Conservation (phyloP, 2,888 invertebrate species). For the Apamea anceps region DNA sequence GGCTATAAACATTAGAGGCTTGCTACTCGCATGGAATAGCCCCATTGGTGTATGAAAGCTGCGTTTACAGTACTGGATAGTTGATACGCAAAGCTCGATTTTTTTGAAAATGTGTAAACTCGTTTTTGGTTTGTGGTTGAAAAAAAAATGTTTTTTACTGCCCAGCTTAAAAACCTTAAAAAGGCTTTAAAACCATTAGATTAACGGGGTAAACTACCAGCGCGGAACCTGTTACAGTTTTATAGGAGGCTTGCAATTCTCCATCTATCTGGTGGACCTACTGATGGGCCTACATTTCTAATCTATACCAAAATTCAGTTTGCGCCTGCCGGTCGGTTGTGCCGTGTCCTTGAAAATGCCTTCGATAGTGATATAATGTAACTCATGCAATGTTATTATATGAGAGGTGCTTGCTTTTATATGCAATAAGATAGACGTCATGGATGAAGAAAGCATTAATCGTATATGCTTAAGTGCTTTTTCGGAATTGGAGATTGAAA, state of each 20-base stretch:
- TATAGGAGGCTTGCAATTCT: not conserved
- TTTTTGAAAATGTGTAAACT: not conserved
- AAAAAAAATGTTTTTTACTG: not conserved
- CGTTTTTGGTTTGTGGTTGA: not conserved
- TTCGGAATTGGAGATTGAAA: too few species aligned
- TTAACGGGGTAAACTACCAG: not conserved
- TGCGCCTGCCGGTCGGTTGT: too few species aligned
- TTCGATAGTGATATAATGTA: too few species aligned
- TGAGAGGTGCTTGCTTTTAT: too few species aligned
- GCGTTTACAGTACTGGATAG: not conserved
- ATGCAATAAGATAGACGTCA: too few species aligned
- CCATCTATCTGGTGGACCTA: not conserved
- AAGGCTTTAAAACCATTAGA: not conserved
- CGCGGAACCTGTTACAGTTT: not conserved
- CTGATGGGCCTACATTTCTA: not conserved
- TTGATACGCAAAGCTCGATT: too few species aligned
- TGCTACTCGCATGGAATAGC: not conserved
- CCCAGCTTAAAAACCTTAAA: too few species aligned
- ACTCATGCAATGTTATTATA: too few species aligned
- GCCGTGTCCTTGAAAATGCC: too few species aligned
- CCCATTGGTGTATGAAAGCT: not conserved
- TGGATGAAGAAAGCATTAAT: too few species aligned
- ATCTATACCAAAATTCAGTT: not conserved
- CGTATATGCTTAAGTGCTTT: too few species aligned
- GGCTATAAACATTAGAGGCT: slow-evolving; percentile 10